These are phyloP conservation scores for Pollimyrus isidori DNA, from an alignment of 2,113 vertebrate species.

Conservation along the genomic window DNA sequence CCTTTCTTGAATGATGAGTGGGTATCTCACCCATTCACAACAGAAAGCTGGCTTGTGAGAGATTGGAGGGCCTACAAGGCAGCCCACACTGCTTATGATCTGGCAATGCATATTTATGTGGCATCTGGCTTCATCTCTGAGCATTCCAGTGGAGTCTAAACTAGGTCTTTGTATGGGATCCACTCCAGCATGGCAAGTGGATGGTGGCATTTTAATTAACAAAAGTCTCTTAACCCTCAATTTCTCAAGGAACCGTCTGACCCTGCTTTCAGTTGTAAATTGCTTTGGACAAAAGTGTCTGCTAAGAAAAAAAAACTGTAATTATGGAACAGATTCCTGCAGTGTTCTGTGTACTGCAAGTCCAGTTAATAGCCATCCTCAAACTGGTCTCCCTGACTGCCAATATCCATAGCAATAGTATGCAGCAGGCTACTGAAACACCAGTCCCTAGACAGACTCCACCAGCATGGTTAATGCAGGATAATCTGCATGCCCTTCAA, in stretches of 20 bases:
- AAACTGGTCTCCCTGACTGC: background rate
- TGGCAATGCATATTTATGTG: background rate
- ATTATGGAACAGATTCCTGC: background rate
- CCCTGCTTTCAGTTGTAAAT: background rate
- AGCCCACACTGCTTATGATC: background rate
- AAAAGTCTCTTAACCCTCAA: background rate
- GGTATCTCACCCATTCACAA: background rate
- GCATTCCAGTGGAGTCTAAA: background rate
- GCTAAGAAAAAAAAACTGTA: background rate
- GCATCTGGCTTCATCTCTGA: background rate
- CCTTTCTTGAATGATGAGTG: background rate
- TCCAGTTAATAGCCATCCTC: background rate
- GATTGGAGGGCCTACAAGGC: background rate
- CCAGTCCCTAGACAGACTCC: background rate
- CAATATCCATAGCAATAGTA: background rate
- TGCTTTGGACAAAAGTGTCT: background rate
- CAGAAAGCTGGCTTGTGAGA: background rate
- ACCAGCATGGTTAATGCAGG: background rate
- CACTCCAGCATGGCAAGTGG: background rate
- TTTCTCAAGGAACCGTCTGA: background rate
- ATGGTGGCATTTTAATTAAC: background rate
- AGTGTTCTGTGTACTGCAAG: background rate
- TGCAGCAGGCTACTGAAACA: background rate
- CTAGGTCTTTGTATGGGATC: background rate
- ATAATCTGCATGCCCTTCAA: background rate